Base-by-base conservation (phyloP, 2,888 invertebrate species). In the Aphodius granarius region DNA sequence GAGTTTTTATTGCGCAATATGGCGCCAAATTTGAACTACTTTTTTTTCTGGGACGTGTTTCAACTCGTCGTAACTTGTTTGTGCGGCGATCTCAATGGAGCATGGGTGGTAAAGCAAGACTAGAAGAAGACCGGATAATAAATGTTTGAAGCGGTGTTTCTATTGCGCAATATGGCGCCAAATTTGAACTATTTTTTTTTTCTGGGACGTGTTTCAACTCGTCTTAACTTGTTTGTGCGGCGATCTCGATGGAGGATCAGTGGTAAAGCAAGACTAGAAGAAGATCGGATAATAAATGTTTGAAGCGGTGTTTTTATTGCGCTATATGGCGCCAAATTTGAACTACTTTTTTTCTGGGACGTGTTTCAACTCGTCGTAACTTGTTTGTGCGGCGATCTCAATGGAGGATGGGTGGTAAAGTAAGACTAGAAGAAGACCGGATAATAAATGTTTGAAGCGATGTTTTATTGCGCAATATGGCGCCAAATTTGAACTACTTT, bases 81-180 rank as follows among this genome's bases (percentile, higher is more conserved):
- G 43, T 9, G 43, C 43, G 43, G 0, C 43, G 9, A 13, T 43
- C 13, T 43, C 9, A 13, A 43, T 43, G 43, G 43, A 43, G 13
- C 9, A 13, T 13, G 43, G 43, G 43, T 6, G 13, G 13, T n/a
- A n/a, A n/a, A 43, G 43, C 1, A 43, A 6, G 43, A 43, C 13
- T 9, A 43, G 43, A 43, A 13, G 13, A 43, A 43, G 43, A 6
- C 9, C 6, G 9, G 9, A 43, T 43, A 43, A 43, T 13, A 43
- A 43, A 43, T 43, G 13, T 43, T 43, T 43, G 43, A 43, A 13
- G 13, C 23, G 9, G 22, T 21, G 21, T 20, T 21, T 43, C 71
- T 75, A 64, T 75, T 75, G 73, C 76, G 73, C 76, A 73, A 76
- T 20, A 73, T 73, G 63, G 73, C 75, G 43, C 43, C 43, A 43